Percentiles rank a stretch among this genome's conserved stretches.
These are phyloP conservation scores for Luidia sarsii DNA, from an alignment of 53 echinoderm and acorn worm species.

Conservation along the genomic window DNA sequence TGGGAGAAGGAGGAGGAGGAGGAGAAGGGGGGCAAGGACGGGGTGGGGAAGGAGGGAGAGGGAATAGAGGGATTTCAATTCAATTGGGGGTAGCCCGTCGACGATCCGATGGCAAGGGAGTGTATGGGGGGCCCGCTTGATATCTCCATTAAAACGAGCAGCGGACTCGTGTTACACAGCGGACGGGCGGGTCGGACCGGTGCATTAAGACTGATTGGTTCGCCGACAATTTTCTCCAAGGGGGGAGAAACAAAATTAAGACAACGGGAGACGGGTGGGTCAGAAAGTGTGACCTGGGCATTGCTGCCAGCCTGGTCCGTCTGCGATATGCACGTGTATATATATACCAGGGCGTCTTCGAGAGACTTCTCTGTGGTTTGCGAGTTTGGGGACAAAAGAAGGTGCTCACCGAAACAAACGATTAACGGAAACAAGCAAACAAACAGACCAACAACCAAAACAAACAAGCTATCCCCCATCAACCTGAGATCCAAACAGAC, in stretches of 20 bases:
- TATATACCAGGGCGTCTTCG: too few species aligned
- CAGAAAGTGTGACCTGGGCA: constrained; percentile 42
- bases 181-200: constrained; percentile 13
- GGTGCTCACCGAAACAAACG: too few species aligned
- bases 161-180: constrained; percentile 44
- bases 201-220: constrained; percentile 57
- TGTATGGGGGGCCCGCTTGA: neutral
- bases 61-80: neutral
- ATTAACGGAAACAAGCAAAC: too few species aligned
- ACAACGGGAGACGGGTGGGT: neutral
- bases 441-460: too few species aligned
- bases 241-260: too few species aligned
- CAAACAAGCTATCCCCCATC: too few species aligned
- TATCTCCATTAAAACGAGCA: constrained; percentile 37
- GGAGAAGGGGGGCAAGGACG: neutral
- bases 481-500: too few species aligned
- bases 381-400: too few species aligned
- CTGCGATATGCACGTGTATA: too few species aligned
- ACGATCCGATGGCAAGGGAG: constrained; percentile 31
- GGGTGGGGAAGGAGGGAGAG: neutral
- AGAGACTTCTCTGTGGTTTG: too few species aligned
- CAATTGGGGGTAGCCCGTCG: neutral
- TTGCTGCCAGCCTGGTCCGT: too few species aligned
- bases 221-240: too few species aligned
- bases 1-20: neutral